Base-by-base conservation (phyloP, 1,140 invertebrate species). In the Calephelis virginiensis region DNA sequence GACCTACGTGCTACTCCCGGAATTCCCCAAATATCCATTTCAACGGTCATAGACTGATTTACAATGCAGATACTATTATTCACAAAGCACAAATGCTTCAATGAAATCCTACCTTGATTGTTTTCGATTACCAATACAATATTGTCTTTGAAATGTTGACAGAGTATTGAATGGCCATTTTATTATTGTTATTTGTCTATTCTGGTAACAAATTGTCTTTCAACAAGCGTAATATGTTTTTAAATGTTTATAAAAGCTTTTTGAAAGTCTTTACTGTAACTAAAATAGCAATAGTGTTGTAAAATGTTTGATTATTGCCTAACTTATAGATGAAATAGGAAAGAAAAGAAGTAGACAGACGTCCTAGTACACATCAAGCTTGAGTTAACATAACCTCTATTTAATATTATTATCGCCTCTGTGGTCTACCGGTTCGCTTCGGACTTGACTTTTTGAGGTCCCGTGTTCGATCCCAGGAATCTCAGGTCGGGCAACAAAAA, bases 121-220 rank as follows among this genome's bases (percentile, higher is more conserved):
- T 59, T 59, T 59, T 59, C 56, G 17, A 59, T 59, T 38, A 11
- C 37, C 37, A 59, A 59, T 59, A 59, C 56, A 59, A 59, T 59
- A 59, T 59, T 59, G 56, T 59, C 56, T 59, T 37, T 37, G 56
- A 59, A 59, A 59, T 59, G 56, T 59, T 59, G 56, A 59, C 56
- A 59, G 53, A 56, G 56, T 59, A 59, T 40, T 59, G 56, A 59
- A 59, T 59, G 12, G 37, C 56, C 56, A 28, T 59, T 59, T 59
- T 59, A 59, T 59, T 59, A 59, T 59, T 59, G 56, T 59, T 59
- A 40, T 59, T 59, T 59, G 56, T 59, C 56, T 59, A 59, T 59
- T 59, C 12, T 12, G 8, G 37, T 59, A 59, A 59, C 56, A 59
- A 59, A 59, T 59, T 59, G 56, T 59, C 56, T 59, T 37, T 59